phyloP scores from a whole-genome alignment of 2,797 vertebrate genomes.

The Bothrops alternatus region DNA sequence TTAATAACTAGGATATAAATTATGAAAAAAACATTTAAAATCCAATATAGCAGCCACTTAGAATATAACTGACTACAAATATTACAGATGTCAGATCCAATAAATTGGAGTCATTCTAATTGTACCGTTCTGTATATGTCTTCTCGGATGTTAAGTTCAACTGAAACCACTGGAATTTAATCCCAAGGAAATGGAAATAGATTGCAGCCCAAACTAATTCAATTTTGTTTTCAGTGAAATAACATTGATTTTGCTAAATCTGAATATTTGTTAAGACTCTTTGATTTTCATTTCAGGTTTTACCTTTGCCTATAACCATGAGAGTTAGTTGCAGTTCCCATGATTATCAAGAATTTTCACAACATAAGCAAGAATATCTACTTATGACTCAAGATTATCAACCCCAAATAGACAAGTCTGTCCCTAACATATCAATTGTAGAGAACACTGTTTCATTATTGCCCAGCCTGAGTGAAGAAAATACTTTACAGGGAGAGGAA shows the following conservation, averaged over 20 bases:
- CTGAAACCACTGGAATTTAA: not conserved
- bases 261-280: not conserved
- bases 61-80: not conserved
- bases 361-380: conserved; percentile 1
- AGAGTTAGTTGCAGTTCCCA: conserved; percentile 23
- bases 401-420: conserved; percentile 17
- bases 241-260: not conserved
- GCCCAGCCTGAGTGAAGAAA: conserved; percentile 27
- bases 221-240: not conserved
- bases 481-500: conserved; percentile 38
- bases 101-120: not conserved
- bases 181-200: not conserved
- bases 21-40: too few species aligned
- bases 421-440: not conserved
- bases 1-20: too few species aligned
- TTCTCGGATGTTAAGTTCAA: not conserved
- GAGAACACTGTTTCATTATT: not conserved
- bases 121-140: not conserved
- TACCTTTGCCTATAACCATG: conserved; percentile 8
- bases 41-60: too few species aligned
- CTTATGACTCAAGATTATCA: conserved; percentile 20
- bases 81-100: not conserved
- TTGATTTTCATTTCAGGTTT: conserved; percentile 50
- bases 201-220: not conserved
- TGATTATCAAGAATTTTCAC: conserved; percentile 28